Percentiles rank a stretch among this genome's conserved stretches.
phyloP scores from a whole-genome alignment of 2,113 vertebrate genomes.

The Toxostoma redivivum region DNA sequence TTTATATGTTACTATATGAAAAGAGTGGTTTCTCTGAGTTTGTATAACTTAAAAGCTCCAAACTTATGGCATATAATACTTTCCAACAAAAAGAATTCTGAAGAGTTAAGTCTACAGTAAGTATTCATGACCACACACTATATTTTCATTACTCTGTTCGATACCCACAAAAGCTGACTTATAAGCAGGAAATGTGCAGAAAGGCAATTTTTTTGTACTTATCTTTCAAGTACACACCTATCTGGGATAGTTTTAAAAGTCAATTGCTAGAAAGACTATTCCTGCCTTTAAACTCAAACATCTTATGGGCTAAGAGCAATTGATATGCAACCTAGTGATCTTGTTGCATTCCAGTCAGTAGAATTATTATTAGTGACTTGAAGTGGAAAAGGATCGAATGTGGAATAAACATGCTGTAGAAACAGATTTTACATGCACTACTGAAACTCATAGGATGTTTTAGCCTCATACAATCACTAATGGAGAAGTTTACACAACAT shows the following conservation, averaged over 20 bases:
- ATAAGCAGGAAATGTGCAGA: background rate
- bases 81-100: background rate
- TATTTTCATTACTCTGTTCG: background rate
- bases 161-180: background rate
- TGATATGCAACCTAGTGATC: background rate
- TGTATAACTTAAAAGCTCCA: background rate
- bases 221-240: background rate
- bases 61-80: background rate
- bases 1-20: background rate
- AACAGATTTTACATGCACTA: background rate
- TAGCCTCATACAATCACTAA: background rate
- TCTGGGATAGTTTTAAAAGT: background rate
- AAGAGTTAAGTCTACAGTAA: background rate
- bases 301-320: background rate
- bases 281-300: background rate
- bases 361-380: background rate
- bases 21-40: background rate
- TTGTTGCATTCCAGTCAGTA: background rate
- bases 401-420: background rate
- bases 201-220: background rate
- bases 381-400: background rate
- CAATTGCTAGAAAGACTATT: background rate
- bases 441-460: background rate
- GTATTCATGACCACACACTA: background rate
- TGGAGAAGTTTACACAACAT: background rate